phyloP scores from a whole-genome alignment of 2,113 vertebrate genomes.

The Syrrhaptes paradoxus region DNA sequence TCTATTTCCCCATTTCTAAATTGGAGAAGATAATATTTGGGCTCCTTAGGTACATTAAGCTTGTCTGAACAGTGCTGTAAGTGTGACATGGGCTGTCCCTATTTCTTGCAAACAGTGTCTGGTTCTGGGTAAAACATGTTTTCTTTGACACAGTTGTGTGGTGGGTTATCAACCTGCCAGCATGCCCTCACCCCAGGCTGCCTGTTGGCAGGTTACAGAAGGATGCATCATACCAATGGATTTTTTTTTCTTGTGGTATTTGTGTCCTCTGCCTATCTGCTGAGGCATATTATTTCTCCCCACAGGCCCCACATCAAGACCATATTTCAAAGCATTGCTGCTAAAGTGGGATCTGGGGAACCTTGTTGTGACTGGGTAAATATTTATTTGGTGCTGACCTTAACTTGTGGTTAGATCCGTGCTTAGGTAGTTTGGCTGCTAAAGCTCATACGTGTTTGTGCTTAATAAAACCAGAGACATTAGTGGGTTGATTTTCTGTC shows the following conservation, averaged over 20 bases:
- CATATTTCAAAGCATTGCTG: conserved; percentile 96
- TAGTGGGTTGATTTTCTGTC: neutral
- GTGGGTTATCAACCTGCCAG: neutral
- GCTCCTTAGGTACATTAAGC: neutral
- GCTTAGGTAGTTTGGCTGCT: neutral
- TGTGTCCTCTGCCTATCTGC: neutral
- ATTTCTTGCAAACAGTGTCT: neutral
- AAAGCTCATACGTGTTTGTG: neutral
- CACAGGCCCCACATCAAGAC: conserved; percentile 94
- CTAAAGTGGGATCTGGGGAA: conserved; percentile 94
- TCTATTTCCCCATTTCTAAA: neutral
- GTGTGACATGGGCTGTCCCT: neutral
- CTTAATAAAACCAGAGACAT: neutral
- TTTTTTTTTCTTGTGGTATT: neutral
- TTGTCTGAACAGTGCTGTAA: neutral
- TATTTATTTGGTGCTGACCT: neutral
- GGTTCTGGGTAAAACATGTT: neutral
- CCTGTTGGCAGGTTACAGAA: neutral
- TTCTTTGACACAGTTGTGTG: neutral
- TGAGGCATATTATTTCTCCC: neutral
- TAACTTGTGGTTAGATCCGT: neutral
- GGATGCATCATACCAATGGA: accelerated
- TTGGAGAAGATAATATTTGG: neutral
- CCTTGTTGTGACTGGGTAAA: conserved; percentile 98
- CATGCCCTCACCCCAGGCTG: neutral